Conservation (phyloP, 1,140 invertebrate genomes). For the Eufriesea mexicana region DNA sequence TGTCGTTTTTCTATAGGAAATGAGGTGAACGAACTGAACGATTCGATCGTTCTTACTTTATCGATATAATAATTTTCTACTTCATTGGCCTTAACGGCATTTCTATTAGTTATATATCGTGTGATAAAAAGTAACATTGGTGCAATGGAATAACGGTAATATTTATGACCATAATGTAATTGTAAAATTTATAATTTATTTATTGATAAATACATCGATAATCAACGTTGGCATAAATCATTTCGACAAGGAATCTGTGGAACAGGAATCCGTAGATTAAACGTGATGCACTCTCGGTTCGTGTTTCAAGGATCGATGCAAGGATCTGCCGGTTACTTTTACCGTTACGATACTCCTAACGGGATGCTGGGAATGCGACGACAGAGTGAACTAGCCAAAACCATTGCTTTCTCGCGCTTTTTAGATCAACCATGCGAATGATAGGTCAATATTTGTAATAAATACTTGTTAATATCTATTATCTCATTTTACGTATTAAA, state of each 20-base stretch:
- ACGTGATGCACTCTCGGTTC: constrained; percentile 26
- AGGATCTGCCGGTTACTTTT: constrained; percentile 67
- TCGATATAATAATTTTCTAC: constrained; percentile 30
- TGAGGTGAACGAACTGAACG: constrained; percentile 60
- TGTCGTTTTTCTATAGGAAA: constrained; percentile 37
- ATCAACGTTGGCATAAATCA: not conserved
- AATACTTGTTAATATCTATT: not conserved
- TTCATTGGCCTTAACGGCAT: not conserved
- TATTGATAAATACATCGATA: not conserved
- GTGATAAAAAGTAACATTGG: not conserved
- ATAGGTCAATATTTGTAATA: not conserved
- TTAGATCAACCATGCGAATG: constrained; percentile 46
- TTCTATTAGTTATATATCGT: not conserved
- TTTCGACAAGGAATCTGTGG: not conserved
- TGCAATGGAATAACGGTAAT: not conserved
- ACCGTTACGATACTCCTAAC: constrained; percentile 74
- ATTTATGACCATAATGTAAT: too few relatives aligned
- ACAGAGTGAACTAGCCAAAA: constrained; percentile 56
- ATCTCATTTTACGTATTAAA: not conserved
- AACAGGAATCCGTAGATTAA: constrained; percentile 14
- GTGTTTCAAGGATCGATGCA: constrained; percentile 63
- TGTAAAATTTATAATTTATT: not conserved
- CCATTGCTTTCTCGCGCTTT: constrained; percentile 59
- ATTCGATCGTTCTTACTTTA: constrained; percentile 11
- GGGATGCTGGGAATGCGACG: constrained; percentile 66